phyloP scores from a whole-genome alignment of 2,797 vertebrate genomes.

The Brachyalestes nurse region DNA sequence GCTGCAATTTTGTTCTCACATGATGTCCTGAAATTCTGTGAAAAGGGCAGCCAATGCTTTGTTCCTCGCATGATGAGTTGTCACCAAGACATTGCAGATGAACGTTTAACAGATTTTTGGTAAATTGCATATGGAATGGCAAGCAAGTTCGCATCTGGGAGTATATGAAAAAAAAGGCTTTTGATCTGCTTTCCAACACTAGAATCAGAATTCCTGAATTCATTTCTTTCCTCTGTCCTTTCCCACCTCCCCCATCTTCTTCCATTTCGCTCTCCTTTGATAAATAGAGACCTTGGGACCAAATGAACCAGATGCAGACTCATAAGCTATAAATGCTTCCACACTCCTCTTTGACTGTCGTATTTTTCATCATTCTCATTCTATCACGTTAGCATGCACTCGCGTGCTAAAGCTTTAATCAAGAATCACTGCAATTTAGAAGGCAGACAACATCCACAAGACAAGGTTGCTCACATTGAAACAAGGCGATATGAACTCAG shows the following conservation, averaged over 20 bases:
- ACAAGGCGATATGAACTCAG: neutral
- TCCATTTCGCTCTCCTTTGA: neutral
- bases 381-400: slow-evolving; percentile 11
- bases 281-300: slow-evolving; percentile 23
- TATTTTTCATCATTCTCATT: neutral
- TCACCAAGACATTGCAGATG: slow-evolving; percentile 37
- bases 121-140: slow-evolving; percentile 31
- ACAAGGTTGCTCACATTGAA: neutral
- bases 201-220: slow-evolving; percentile 9
- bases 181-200: slow-evolving; percentile 37
- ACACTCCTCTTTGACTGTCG: slow-evolving; percentile 12
- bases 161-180: neutral
- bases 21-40: neutral
- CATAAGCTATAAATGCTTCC: slow-evolving; percentile 29
- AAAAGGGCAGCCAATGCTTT: slow-evolving; percentile 39
- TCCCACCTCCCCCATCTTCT: neutral
- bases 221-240: neutral
- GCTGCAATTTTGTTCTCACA: slow-evolving; percentile 1
- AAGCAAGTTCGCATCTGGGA: slow-evolving; percentile 34
- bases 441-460: neutral
- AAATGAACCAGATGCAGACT: slow-evolving; percentile 46
- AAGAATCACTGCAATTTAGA: neutral
- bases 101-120: slow-evolving; percentile 33
- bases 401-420: neutral
- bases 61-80: slow-evolving; percentile 41